Percentiles rank a stretch among this genome's conserved stretches.
Conservation (phyloP, 2,797 vertebrate species). For the Gymnocypris eckloni region DNA sequence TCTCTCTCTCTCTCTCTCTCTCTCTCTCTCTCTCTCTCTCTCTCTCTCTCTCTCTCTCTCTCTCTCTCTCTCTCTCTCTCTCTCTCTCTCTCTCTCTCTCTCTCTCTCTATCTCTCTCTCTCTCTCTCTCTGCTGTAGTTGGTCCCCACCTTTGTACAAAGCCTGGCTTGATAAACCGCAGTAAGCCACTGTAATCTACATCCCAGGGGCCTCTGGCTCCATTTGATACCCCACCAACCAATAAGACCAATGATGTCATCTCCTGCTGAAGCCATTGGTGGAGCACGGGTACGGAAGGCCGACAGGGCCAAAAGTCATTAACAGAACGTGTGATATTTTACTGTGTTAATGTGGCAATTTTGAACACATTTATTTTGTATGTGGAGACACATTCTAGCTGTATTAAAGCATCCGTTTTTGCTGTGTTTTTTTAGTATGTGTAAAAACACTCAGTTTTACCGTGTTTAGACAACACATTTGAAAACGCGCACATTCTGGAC, state of each 20-base stretch:
- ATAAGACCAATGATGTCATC: constrained; percentile 68
- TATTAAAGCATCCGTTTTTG: neutral
- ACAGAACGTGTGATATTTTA: neutral
- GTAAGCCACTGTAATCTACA: constrained; percentile 74
- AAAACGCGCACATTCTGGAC: neutral
- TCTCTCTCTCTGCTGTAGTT: constrained; percentile 42
- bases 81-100: constrained; percentile 42
- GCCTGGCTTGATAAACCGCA: constrained; percentile 73
- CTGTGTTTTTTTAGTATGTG: neutral
- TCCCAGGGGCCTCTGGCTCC: constrained; percentile 67
- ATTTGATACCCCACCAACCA: constrained; percentile 70
- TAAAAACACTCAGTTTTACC: neutral
- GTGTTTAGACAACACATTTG: neutral
- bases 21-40: constrained; percentile 45
- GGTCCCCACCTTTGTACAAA: constrained; percentile 71
- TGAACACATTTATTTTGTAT: neutral
- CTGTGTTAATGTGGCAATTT: neutral
- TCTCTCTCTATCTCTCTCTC: constrained; percentile 45
- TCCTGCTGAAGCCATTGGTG: constrained; percentile 65
- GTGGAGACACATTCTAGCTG: neutral
- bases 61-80: constrained; percentile 46
- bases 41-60: constrained; percentile 43
- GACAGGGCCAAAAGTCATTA: neutral
- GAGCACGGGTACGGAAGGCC: neutral
- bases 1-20: constrained; percentile 42